phyloP scores from a whole-genome alignment of 2,113 vertebrate genomes.

The Tyto alba region DNA sequence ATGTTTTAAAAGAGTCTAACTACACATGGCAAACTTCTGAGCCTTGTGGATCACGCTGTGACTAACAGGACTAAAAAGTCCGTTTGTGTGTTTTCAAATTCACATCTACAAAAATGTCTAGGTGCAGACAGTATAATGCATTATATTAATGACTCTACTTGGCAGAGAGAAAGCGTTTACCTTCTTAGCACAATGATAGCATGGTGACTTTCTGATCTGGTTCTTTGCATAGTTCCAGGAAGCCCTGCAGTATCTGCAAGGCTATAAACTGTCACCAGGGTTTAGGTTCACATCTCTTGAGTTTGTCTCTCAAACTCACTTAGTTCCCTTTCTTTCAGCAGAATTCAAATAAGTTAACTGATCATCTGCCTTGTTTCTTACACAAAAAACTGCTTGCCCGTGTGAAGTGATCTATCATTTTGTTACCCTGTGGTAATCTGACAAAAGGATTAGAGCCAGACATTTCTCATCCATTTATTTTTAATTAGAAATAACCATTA shows the following conservation, averaged over 20 bases:
- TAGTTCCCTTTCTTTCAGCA: background rate
- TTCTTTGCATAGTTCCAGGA: background rate
- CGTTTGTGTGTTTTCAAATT: background rate
- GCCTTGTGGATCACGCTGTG: background rate
- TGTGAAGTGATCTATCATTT: background rate
- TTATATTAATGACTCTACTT: background rate
- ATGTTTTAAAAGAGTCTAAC: background rate
- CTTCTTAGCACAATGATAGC: background rate
- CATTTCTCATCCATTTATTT: slow-evolving; percentile 41
- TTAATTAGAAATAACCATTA: slow-evolving; percentile 43
- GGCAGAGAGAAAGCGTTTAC: background rate
- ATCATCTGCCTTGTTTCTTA: background rate
- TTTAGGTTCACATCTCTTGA: background rate
- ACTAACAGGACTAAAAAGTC: background rate
- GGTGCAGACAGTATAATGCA: background rate
- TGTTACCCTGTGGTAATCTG: background rate
- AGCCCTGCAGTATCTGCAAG: background rate
- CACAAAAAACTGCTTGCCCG: background rate
- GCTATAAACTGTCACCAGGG: background rate
- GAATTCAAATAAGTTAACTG: background rate
- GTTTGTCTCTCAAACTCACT: background rate
- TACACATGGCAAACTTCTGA: background rate
- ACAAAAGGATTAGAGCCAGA: background rate
- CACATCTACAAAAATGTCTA: background rate
- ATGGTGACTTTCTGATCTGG: background rate